Evolutionary conservation across 2,113 vertebrate genomes (phyloP), one percentile per base, ranked within the genome.

Genomic region (Cairina moschata): DNA sequence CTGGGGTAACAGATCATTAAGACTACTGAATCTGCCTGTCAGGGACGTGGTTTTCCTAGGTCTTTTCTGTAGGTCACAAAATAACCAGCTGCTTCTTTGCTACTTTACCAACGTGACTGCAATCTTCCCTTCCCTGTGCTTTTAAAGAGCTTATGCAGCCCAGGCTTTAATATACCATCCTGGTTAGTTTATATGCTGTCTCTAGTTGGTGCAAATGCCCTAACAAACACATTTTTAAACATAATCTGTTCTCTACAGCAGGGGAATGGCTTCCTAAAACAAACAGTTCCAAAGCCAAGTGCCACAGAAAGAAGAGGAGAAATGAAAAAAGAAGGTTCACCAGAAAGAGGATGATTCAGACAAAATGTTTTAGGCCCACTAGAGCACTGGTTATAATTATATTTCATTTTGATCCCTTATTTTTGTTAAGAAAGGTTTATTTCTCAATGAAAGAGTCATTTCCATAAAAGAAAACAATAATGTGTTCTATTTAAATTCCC

Each of bases 151-250:
- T 72, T 59, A 88, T n/a, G 36, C 32, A 90, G 50, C 21, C 65
- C 18, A 50, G 26, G 29, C 4, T 74, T 75, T 12, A 84, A 13
- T 32, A 18, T 40, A 77, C 74, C 25, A 13, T 58, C 25, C 14
- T 38, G 7, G 13, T 72, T 75, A 63, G 59, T 93, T 86, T 72
- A 46, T 59, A 14, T 56, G 52, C 40, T 9, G 2, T 44, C 65
- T 86, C 29, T 56, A 75, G 52, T 66, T 86, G 83, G 32, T 52
- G 56, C 65, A 86, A 78, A 91, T 46, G 34, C 81, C 83, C 58
- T 84, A 75, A 94, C 21, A 83, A 93, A 90, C 28, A 65, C 11
- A n/a, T 74, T 90, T 94, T 95, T 48, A 95, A 81, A 56, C 56
- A 76, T 67, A 16, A 11, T n/a, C 42, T 81, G 73, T 42, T 92